Evolutionary conservation across 1,140 invertebrate species (phyloP), one percentile per base, ranked within the genome.

Genomic region (Matsumurasca onukii): DNA sequence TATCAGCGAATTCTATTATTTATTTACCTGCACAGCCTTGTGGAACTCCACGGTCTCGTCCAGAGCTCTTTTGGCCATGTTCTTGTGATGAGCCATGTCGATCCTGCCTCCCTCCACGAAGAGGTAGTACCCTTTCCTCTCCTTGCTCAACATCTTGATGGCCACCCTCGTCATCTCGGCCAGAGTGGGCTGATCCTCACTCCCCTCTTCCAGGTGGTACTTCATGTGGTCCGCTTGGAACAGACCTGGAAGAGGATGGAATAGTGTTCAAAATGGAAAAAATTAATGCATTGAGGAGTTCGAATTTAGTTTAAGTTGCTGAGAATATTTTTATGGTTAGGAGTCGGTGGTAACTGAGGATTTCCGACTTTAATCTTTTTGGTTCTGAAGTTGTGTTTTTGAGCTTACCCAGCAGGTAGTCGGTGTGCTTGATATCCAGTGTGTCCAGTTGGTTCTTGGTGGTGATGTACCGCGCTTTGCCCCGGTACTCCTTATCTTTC

Each of bases 81-180:
- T 86, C 55, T 84, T 81, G 72, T 91, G 90, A 76, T 92, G 90
- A 1, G 86, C 89, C 66, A 87, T 84, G 78, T 92, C 89, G 64
- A 93, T 92, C 73, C 86, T 82, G 1, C 88, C 89, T 73, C 86
- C 89, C 84, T 91, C 89, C 31, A 89, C 86, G 74, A 90, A 88
- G 0, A 90, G 76, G 69, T 89, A 86, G 72, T 80, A 90, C 15
- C 93, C 93, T 48, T 90, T 85, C 0, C 78, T 67, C 75, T 90
- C 86, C 66, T 86, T 87, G 1, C 83, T 80, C 5, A 96, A 78
- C 2, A 95, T 81, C 70, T 89, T 83, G 22, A 97, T 89, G 0
- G 93, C 93, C 39, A 87, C 85, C 73, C 84, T 79, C 0, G 91
- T 92, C 92, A 96, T 94, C 78, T 95, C 91, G 25, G 82, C 83